Evolutionary conservation across 2,113 vertebrate species (phyloP).

Genomic region (Atrichornis clamosus): DNA sequence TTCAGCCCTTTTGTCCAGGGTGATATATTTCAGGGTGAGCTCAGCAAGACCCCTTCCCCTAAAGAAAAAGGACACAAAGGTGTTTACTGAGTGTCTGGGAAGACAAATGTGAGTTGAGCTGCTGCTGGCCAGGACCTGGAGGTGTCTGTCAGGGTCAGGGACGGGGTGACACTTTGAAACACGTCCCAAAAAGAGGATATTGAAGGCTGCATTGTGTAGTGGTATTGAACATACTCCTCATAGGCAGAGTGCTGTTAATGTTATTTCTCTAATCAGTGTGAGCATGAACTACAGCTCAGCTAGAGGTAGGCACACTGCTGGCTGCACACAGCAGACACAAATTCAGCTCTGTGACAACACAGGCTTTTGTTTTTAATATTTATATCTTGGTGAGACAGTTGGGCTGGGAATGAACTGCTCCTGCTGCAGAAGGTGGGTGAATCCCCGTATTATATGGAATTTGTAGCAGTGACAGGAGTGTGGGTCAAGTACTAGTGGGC

Average conservation of each 20-base stretch:
- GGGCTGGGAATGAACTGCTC: neutral
- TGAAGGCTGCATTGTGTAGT: neutral
- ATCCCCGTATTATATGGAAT: neutral
- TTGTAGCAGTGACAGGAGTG: neutral
- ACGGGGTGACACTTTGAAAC: neutral
- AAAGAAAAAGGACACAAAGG: constrained; percentile 62
- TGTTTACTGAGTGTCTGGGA: constrained; percentile 60
- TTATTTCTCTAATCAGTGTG: neutral
- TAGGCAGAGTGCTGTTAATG: neutral
- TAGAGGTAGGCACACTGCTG: neutral
- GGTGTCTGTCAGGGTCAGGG: constrained; percentile 21
- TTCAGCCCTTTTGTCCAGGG: constrained; percentile 58
- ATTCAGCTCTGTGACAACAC: neutral
- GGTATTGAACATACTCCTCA: neutral
- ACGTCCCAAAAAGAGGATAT: neutral
- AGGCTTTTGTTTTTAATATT: neutral
- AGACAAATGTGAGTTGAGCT: constrained; percentile 39
- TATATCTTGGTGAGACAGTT: neutral
- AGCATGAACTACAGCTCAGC: neutral
- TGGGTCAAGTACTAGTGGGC: neutral
- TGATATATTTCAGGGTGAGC: constrained; percentile 67
- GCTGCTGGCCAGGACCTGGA: constrained; percentile 3
- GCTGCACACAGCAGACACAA: neutral
- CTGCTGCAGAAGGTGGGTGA: neutral
- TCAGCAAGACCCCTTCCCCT: constrained; percentile 55